Evolutionary conservation across 92 coral and sea anemone species (phyloP).

Genomic region (Palythoa heliodiscus): DNA sequence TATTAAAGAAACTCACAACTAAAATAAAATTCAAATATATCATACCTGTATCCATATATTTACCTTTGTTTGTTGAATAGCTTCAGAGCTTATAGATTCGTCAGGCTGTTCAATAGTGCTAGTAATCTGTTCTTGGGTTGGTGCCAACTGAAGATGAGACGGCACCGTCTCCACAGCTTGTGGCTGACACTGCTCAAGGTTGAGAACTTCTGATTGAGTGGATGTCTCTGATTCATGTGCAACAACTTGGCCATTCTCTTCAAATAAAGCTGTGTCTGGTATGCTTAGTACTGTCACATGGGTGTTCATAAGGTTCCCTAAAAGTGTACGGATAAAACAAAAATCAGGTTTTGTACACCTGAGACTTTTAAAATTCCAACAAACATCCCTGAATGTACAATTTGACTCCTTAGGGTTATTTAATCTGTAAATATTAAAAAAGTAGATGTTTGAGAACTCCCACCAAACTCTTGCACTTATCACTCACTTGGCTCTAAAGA

Average conservation of each 20-base stretch:
- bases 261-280: constrained; percentile 63
- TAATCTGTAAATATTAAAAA: too few species aligned
- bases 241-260: constrained; percentile 44
- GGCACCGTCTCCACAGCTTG: constrained; percentile 3
- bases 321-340: not conserved
- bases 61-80: constrained; percentile 27
- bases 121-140: constrained; percentile 24
- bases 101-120: constrained; percentile 1
- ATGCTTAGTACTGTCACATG: constrained; percentile 66
- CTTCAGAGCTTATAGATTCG: not conserved
- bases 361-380: too few species aligned
- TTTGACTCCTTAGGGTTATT: too few species aligned
- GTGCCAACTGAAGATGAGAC: constrained; percentile 9
- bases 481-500: too few species aligned
- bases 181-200: constrained; percentile 29
- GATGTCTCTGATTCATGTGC: constrained; percentile 14
- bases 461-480: too few species aligned
- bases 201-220: constrained; percentile 24
- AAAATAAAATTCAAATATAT: too few species aligned
- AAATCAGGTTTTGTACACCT: not conserved
- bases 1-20: too few species aligned
- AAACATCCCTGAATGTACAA: too few species aligned
- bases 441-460: too few species aligned
- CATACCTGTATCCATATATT: not conserved
- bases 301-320: constrained; percentile 56